Conservation (phyloP, 2,797 vertebrate species). For the Sebastes kiyomatsui region DNA sequence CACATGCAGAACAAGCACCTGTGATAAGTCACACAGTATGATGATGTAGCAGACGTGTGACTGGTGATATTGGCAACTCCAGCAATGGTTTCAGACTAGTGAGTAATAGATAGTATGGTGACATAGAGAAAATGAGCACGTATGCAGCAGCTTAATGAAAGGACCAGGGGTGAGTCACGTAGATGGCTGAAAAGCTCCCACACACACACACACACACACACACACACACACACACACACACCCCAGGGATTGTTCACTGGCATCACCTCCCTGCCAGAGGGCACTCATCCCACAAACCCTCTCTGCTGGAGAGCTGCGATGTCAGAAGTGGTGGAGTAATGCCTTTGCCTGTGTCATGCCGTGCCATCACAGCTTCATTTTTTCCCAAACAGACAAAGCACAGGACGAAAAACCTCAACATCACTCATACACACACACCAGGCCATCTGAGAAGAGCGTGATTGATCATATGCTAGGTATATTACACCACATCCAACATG, state of each 20-base stretch:
- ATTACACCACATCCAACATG: slow-evolving; percentile 18
- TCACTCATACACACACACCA: slow-evolving; percentile 8
- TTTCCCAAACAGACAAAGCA: slow-evolving; percentile 6
- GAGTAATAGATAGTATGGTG: slow-evolving; percentile 54
- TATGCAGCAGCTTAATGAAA: slow-evolving; percentile 61
- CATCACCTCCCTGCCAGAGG: slow-evolving; percentile 62
- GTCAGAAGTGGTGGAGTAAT: slow-evolving; percentile 43
- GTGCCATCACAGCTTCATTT: slow-evolving; percentile 9
- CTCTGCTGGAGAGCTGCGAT: slow-evolving; percentile 36
- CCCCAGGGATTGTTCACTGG: slow-evolving; percentile 49
- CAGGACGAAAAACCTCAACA: slow-evolving; percentile 19
- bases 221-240: slow-evolving; percentile 9
- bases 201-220: slow-evolving; percentile 5
- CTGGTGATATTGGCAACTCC: slow-evolving; percentile 34
- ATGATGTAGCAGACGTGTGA: slow-evolving; percentile 36
- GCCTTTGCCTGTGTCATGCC: slow-evolving; percentile 17
- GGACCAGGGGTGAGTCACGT: slow-evolving; percentile 65
- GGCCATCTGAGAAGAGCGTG: slow-evolving; percentile 24
- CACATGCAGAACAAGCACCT: neutral
- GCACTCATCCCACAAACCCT: slow-evolving; percentile 60
- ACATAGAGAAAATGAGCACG: slow-evolving; percentile 55
- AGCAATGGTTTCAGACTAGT: slow-evolving; percentile 43
- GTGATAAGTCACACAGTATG: slow-evolving; percentile 4
- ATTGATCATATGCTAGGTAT: slow-evolving; percentile 41
- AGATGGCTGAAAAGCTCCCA: slow-evolving; percentile 44